Evolutionary conservation across 2,113 vertebrate species (phyloP).

Genomic region (Vireo altiloquus): DNA sequence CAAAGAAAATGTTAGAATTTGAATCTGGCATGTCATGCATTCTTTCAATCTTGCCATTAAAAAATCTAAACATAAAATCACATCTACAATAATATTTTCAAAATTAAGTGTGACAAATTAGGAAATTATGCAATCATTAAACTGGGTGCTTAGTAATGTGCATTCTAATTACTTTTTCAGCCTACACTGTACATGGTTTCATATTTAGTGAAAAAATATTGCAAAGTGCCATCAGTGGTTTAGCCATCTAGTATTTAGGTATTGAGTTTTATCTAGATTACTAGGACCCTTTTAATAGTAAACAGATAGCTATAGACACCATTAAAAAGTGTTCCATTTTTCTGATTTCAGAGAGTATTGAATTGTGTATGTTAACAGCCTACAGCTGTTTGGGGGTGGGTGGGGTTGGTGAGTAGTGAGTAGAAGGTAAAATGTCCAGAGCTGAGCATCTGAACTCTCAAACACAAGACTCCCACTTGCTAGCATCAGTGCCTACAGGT

Average conservation of each 20-base stretch:
- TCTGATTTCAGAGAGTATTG: neutral
- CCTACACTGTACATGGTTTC: neutral
- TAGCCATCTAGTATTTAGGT: neutral
- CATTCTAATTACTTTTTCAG: neutral
- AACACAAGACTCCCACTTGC: neutral
- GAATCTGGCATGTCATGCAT: neutral
- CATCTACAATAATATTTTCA: neutral
- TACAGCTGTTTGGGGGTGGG: neutral
- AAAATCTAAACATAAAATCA: neutral
- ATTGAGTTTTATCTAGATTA: neutral
- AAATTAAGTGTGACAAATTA: neutral
- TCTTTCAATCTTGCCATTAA: neutral
- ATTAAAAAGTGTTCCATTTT: neutral
- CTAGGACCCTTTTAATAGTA: neutral
- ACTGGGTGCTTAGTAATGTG: neutral
- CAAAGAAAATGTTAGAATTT: constrained; percentile 8
- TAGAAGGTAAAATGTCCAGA: neutral
- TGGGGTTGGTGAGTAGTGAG: accelerated
- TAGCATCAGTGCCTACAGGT: neutral
- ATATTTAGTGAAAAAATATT: neutral
- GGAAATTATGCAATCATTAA: neutral
- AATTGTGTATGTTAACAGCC: neutral
- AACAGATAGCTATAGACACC: neutral
- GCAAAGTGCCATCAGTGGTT: neutral
- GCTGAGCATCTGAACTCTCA: neutral